Evolutionary conservation across 2,888 invertebrate species (phyloP).

Genomic region (Andrena haemorrhoa): DNA sequence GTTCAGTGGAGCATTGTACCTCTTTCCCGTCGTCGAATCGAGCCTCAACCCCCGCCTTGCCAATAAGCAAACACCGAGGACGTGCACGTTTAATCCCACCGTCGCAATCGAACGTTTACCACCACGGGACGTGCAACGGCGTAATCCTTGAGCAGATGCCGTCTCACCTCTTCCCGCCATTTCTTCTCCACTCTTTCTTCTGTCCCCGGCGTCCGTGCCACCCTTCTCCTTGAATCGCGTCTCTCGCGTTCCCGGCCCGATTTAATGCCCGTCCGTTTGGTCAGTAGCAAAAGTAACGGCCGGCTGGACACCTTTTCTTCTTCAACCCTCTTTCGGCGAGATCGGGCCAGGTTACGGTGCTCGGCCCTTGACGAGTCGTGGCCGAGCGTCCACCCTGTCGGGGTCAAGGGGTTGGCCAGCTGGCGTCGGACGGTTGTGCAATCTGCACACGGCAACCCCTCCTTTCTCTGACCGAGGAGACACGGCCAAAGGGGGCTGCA

Average conservation of each 20-base stretch:
- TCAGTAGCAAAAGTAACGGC: slow-evolving; percentile 68
- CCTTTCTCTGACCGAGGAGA: slow-evolving; percentile 52
- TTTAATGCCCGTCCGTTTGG: slow-evolving; percentile 56
- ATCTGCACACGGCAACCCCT: slow-evolving; percentile 75
- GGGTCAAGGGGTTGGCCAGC: slow-evolving; percentile 85
- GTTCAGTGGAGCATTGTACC: too few species aligned
- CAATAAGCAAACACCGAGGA: too few species aligned
- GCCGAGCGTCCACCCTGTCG: slow-evolving; percentile 70
- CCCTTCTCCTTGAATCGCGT: slow-evolving; percentile 16
- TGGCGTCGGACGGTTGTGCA: slow-evolving; percentile 84
- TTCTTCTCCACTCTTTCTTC: slow-evolving; percentile 19
- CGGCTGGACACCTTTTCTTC: slow-evolving; percentile 72
- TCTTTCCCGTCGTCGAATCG: too few species aligned
- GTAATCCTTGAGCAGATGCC: not conserved
- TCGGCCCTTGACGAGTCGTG: slow-evolving; percentile 63
- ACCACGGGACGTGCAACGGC: not conserved
- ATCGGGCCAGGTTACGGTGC: slow-evolving; percentile 65
- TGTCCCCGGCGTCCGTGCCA: slow-evolving; percentile 8
- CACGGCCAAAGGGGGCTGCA: slow-evolving; percentile 28
- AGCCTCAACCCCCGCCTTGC: too few species aligned
- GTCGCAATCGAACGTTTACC: not conserved
- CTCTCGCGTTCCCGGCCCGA: slow-evolving; percentile 36
- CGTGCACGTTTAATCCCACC: too few species aligned
- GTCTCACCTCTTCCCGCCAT: not conserved
- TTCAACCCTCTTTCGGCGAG: slow-evolving; percentile 65